These are phyloP conservation scores for Mola mola DNA, from an alignment of 2,113 vertebrate genomes.

Conservation along the genomic window DNA sequence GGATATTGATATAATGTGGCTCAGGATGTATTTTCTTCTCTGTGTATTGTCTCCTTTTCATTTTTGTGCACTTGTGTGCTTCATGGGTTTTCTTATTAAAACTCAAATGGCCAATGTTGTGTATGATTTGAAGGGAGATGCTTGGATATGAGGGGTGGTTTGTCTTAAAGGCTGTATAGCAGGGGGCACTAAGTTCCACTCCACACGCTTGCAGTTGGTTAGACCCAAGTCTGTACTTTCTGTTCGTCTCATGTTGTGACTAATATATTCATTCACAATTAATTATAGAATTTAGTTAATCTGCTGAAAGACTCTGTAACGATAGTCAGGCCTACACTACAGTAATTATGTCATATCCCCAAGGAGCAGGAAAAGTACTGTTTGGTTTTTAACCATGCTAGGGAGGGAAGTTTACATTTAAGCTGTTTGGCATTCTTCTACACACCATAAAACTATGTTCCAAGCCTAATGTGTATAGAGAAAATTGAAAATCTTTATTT, in stretches of 20 bases:
- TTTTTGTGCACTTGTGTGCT: constrained; percentile 71
- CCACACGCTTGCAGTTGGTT: constrained; percentile 22
- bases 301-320: constrained; percentile 10
- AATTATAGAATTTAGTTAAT: constrained; percentile 42
- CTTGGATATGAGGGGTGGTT: constrained; percentile 16
- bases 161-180: constrained; percentile 35
- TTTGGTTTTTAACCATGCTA: background rate
- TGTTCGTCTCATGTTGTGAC: constrained; percentile 13
- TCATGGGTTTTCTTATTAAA: constrained; percentile 75
- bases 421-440: too few relatives aligned
- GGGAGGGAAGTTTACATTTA: background rate
- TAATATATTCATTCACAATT: constrained; percentile 39
- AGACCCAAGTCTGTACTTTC: background rate
- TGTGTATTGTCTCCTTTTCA: constrained; percentile 54
- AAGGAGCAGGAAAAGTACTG: constrained; percentile 20
- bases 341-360: constrained; percentile 40
- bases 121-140: constrained; percentile 45
- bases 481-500: too few relatives aligned
- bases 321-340: constrained; percentile 13
- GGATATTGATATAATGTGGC: constrained; percentile 63
- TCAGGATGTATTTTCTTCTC: constrained; percentile 68
- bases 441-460: too few relatives aligned
- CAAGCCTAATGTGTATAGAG: too few relatives aligned
- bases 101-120: constrained; percentile 46
- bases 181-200: constrained; percentile 12